Conservation (phyloP, 2,113 vertebrate species). For the Murina feae region DNA sequence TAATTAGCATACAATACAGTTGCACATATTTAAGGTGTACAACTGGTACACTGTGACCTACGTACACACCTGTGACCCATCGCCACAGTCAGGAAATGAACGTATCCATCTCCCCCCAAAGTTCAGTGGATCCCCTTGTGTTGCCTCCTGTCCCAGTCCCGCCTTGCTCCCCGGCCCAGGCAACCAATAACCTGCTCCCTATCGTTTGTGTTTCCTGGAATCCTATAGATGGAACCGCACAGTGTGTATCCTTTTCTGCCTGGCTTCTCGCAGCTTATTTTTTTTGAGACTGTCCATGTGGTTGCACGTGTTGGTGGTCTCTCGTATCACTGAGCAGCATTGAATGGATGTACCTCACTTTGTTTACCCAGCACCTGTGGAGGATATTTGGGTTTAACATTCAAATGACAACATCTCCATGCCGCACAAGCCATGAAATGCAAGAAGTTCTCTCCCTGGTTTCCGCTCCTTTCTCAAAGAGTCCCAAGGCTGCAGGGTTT, state of each 20-base stretch:
- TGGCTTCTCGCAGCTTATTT: background rate
- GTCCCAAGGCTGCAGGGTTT: background rate
- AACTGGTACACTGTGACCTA: background rate
- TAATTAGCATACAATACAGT: background rate
- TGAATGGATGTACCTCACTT: background rate
- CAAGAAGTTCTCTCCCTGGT: background rate
- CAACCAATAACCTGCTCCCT: background rate
- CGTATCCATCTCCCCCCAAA: accelerated
- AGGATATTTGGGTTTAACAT: background rate
- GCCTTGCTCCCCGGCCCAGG: background rate
- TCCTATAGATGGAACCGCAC: background rate
- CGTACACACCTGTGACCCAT: background rate
- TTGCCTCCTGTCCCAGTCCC: background rate
- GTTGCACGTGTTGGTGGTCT: accelerated
- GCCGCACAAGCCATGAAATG: accelerated
- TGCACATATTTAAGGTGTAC: background rate
- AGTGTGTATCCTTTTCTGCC: background rate
- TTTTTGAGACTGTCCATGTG: accelerated
- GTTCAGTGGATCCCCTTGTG: background rate
- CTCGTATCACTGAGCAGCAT: accelerated
- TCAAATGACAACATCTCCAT: background rate
- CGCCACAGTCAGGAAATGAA: background rate
- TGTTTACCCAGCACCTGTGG: background rate
- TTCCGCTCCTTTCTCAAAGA: background rate
- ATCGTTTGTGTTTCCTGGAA: background rate